phyloP scores from a whole-genome alignment of 2,113 vertebrate genomes.

The Syngnathus typhle region DNA sequence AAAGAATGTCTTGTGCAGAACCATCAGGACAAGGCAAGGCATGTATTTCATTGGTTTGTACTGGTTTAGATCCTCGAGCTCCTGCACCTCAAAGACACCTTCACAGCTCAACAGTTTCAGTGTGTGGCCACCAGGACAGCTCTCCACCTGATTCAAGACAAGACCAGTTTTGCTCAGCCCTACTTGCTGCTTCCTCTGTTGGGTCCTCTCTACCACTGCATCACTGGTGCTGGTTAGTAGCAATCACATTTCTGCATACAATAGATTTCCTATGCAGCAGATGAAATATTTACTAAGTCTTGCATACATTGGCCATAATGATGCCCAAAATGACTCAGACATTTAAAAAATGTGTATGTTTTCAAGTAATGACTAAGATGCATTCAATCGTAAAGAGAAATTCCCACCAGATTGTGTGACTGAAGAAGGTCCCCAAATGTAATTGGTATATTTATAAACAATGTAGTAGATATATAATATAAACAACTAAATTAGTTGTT shows the following conservation, averaged over 20 bases:
- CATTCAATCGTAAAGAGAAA: no score
- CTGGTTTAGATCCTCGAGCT: slow-evolving; percentile 79
- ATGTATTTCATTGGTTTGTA: not conserved
- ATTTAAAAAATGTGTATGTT: not conserved
- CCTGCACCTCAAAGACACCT: slow-evolving; percentile 81
- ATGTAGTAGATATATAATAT: no score
- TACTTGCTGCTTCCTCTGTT: slow-evolving; percentile 79
- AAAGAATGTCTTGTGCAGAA: not conserved
- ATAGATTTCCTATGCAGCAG: no score
- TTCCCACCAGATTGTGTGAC: no score
- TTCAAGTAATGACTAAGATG: no score
- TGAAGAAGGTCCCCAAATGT: no score
- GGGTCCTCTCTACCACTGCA: slow-evolving; percentile 71
- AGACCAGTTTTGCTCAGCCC: slow-evolving; percentile 69
- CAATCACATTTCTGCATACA: not conserved
- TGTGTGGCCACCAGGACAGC: slow-evolving; percentile 78
- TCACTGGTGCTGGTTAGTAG: slow-evolving; percentile 60
- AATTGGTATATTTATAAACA: no score
- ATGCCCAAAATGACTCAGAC: not conserved
- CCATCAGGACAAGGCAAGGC: not conserved
- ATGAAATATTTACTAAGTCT: not conserved
- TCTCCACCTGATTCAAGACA: slow-evolving; percentile 73
- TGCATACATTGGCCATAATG: not conserved
- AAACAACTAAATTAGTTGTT: no score
- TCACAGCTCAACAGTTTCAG: slow-evolving; percentile 80